These are phyloP conservation scores for Steinernema hermaphroditum DNA, from an alignment of 2,888 invertebrate species.

Conservation along the genomic window DNA sequence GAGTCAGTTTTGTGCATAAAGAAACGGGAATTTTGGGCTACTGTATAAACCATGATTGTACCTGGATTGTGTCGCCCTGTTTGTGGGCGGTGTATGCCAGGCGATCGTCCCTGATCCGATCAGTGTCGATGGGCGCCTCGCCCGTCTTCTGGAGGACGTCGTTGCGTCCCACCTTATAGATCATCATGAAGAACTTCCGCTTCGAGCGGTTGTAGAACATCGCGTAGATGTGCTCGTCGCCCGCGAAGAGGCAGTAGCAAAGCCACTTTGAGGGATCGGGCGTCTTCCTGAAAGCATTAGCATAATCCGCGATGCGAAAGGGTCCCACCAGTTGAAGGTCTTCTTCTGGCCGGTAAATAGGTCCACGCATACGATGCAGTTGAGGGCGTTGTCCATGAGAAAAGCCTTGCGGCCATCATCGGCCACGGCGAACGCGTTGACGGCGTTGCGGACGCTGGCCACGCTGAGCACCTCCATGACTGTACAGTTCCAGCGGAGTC, in stretches of 20 bases:
- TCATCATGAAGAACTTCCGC: conserved; percentile 11
- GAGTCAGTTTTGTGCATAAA: not conserved
- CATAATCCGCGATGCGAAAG: not conserved
- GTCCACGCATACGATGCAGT: conserved; percentile 23
- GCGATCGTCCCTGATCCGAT: not conserved
- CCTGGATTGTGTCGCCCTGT: conserved; percentile 31
- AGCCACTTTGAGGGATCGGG: conserved; percentile 24
- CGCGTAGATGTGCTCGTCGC: conserved; percentile 15
- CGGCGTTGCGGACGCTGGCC: conserved; percentile 19
- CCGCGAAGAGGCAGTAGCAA: conserved; percentile 32
- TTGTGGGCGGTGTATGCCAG: conserved; percentile 30
- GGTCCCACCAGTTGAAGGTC: not conserved
- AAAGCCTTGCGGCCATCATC: conserved; percentile 33
- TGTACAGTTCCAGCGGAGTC: conserved; percentile 6
- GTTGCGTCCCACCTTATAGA: conserved; percentile 16
- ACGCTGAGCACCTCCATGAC: conserved; percentile 8
- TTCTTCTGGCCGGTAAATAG: conserved; percentile 23
- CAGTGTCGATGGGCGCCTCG: conserved; percentile 23
- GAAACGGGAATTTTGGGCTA: not conserved
- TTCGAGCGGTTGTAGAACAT: conserved; percentile 19
- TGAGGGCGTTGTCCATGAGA: conserved; percentile 34
- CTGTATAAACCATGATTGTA: not conserved
- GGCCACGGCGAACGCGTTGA: conserved; percentile 35
- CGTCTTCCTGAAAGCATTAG: not conserved
- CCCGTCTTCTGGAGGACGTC: conserved; percentile 12